phyloP scores from a whole-genome alignment of 92 coral and sea anemone genomes.

The Heliopora coerulea region DNA sequence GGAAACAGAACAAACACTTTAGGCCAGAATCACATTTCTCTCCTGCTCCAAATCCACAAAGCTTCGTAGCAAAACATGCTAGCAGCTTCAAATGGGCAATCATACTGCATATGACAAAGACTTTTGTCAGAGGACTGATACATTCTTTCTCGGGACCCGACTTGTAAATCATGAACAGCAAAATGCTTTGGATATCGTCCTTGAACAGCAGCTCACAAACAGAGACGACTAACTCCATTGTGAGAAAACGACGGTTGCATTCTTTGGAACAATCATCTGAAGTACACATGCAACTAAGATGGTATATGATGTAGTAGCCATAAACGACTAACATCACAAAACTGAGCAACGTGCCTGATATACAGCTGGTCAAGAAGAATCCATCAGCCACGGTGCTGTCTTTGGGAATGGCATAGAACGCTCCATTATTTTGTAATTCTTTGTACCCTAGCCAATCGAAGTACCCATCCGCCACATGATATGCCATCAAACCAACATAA shows the following conservation, averaged over 20 bases:
- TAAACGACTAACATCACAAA: not conserved
- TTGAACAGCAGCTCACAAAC: slow-evolving; percentile 5
- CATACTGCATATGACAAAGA: slow-evolving; percentile 10
- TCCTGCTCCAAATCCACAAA: slow-evolving; percentile 24
- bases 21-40: not conserved
- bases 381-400: not conserved
- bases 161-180: slow-evolving; percentile 4
- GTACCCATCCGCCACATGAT: too few species aligned
- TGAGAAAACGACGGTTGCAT: not conserved
- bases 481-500: too few species aligned
- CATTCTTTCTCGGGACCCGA: not conserved
- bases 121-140: not conserved
- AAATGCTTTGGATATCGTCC: slow-evolving; percentile 15
- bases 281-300: not conserved
- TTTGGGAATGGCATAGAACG: too few species aligned
- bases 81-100: slow-evolving; percentile 15
- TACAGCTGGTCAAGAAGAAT: slow-evolving; percentile 9
- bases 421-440: too few species aligned
- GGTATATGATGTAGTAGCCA: slow-evolving; percentile 22
- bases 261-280: not conserved
- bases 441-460: too few species aligned
- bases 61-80: slow-evolving; percentile 16
- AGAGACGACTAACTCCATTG: slow-evolving; percentile 7
- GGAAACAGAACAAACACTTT: not conserved
- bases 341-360: slow-evolving; percentile 10